phyloP scores from a whole-genome alignment of 1,140 invertebrate genomes.

The Drosophila pruinosa region DNA sequence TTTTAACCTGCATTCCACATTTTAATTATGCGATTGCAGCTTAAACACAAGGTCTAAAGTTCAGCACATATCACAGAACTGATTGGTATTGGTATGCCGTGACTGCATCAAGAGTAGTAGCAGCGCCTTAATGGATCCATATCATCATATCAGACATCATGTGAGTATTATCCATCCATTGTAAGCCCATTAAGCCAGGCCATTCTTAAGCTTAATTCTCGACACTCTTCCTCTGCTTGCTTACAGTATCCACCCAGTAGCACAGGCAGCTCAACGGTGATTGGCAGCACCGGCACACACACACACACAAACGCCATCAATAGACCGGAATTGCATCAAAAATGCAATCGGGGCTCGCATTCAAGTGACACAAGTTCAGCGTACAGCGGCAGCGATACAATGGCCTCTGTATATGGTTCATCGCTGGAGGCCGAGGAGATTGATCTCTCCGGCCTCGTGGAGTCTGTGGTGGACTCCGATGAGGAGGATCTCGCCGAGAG shows the following conservation, averaged over 20 bases:
- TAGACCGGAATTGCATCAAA: slow-evolving; percentile 88
- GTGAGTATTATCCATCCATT: slow-evolving; percentile 59
- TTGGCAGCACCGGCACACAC: slow-evolving; percentile 34
- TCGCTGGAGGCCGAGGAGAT: slow-evolving; percentile 94
- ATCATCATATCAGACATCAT: slow-evolving; percentile 82
- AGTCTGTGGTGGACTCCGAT: slow-evolving; percentile 97
- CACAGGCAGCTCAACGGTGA: slow-evolving; percentile 47
- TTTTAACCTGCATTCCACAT: background rate
- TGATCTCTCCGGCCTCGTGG: slow-evolving; percentile 95
- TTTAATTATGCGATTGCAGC: slow-evolving; percentile 4
- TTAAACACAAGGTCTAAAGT: slow-evolving; percentile 42
- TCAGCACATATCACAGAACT: slow-evolving; percentile 34
- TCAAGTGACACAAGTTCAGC: slow-evolving; percentile 97
- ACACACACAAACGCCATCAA: slow-evolving; percentile 30
- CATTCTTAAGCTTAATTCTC: background rate
- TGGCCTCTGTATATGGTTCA: slow-evolving; percentile 94
- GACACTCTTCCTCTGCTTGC: background rate
- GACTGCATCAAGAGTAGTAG: slow-evolving; percentile 30
- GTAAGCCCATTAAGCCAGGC: slow-evolving; percentile 42
- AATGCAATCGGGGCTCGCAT: slow-evolving; percentile 93
- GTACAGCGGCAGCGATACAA: slow-evolving; percentile 97
- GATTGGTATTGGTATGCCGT: slow-evolving; percentile 61
- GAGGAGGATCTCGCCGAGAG: slow-evolving; percentile 96
- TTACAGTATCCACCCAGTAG: slow-evolving; percentile 69
- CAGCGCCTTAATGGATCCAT: slow-evolving; percentile 74